These are phyloP conservation scores for Pelodytes ibericus DNA, from an alignment of 2,797 vertebrate species.

Conservation along the genomic window DNA sequence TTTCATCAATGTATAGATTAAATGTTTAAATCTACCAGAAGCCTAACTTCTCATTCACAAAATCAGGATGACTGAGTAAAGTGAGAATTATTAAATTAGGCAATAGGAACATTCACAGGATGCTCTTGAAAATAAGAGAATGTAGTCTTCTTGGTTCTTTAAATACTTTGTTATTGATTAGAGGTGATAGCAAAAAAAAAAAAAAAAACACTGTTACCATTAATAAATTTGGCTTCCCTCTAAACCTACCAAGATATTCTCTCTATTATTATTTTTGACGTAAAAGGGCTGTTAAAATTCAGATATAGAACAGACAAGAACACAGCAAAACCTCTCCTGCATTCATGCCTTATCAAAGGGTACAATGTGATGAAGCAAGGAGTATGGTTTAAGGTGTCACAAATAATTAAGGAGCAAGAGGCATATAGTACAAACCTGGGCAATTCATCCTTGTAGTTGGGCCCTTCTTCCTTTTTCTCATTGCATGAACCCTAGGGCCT, in stretches of 20 bases:
- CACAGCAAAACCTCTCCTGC: slow-evolving; percentile 23
- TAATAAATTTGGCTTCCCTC: not conserved
- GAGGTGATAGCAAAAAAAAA: too few relatives aligned
- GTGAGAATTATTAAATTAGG: too few relatives aligned
- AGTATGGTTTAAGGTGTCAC: slow-evolving; percentile 48
- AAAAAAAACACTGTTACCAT: too few relatives aligned
- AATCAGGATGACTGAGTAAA: too few relatives aligned
- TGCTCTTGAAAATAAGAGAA: too few relatives aligned
- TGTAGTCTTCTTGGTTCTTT: too few relatives aligned
- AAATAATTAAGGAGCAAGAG: slow-evolving; percentile 49
- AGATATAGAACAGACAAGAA: slow-evolving; percentile 29
- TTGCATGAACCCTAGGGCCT: slow-evolving; percentile 41
- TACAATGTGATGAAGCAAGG: slow-evolving; percentile 49
- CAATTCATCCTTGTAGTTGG: slow-evolving; percentile 7
- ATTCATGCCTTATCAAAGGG: slow-evolving; percentile 49
- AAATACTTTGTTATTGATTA: too few relatives aligned
- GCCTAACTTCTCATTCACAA: too few relatives aligned
- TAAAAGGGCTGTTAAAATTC: slow-evolving; percentile 24
- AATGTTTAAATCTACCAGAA: too few relatives aligned
- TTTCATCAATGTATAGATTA: too few relatives aligned
- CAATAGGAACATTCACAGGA: too few relatives aligned
- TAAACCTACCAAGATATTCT: not conserved
- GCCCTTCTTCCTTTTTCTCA: slow-evolving; percentile 24
- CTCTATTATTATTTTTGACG: slow-evolving; percentile 2
- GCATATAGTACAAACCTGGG: slow-evolving; percentile 36